phyloP scores from a whole-genome alignment of 2,888 invertebrate genomes.

The Caenorhabditis doughertyi region DNA sequence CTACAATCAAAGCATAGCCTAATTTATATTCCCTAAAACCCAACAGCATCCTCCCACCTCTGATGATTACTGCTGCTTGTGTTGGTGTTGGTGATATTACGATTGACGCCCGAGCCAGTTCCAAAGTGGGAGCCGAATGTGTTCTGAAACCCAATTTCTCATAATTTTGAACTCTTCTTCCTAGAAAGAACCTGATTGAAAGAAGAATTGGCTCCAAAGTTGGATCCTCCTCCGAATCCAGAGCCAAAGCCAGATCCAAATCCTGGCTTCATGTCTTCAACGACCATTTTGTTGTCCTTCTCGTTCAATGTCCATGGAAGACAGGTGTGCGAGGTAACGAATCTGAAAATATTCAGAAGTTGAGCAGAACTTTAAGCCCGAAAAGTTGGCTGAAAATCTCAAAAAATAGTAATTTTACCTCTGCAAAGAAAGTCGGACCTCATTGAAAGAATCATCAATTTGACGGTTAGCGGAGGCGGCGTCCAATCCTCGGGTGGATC shows the following conservation, averaged over 20 bases:
- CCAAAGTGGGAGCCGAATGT: constrained; percentile 50
- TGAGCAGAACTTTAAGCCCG: no score
- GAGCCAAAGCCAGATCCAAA: constrained; percentile 62
- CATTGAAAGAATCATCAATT: constrained; percentile 64
- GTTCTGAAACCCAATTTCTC: neutral
- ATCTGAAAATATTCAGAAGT: constrained; percentile 55
- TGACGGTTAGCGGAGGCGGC: constrained; percentile 60
- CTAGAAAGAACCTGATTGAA: constrained; percentile 17
- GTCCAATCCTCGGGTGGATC: constrained; percentile 63
- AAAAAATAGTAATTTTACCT: constrained; percentile 45
- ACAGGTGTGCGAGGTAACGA: constrained; percentile 72
- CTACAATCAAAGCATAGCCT: constrained; percentile 1
- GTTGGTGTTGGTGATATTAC: constrained; percentile 34
- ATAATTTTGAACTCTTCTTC: neutral
- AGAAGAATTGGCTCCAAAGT: constrained; percentile 25
- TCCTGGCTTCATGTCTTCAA: constrained; percentile 70
- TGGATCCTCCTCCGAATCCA: constrained; percentile 37
- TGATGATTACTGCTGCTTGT: constrained; percentile 52
- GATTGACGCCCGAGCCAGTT: constrained; percentile 39
- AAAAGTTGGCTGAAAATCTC: no score
- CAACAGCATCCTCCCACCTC: constrained; percentile 64
- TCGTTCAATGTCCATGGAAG: constrained; percentile 76
- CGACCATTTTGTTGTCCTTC: constrained; percentile 75
- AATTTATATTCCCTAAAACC: constrained; percentile 21
- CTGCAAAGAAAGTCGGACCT: constrained; percentile 67